Conservation (phyloP, 2,797 vertebrate species). For the Hypotaenidia okinawae region DNA sequence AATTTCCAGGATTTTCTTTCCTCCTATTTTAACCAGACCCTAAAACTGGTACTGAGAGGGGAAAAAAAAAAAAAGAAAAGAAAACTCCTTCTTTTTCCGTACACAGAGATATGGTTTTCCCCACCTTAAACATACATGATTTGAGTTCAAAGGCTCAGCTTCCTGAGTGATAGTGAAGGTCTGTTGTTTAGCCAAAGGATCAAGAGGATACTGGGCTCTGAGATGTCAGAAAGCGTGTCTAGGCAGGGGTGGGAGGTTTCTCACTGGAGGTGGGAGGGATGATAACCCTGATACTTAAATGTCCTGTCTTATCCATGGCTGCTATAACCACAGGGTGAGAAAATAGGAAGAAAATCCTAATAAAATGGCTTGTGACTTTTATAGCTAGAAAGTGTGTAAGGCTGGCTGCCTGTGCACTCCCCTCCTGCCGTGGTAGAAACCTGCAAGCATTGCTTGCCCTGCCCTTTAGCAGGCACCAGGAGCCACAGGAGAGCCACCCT, state of each 20-base stretch:
- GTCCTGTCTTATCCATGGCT: neutral
- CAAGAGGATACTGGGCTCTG: slow-evolving; percentile 61
- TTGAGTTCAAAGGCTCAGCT: slow-evolving; percentile 68
- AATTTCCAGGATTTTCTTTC: slow-evolving; percentile 17
- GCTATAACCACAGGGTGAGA: neutral
- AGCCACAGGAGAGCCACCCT: neutral
- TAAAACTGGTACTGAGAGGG: neutral
- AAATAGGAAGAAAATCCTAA: neutral
- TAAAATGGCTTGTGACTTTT: neutral
- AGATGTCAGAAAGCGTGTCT: slow-evolving; percentile 41
- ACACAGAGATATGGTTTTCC: slow-evolving; percentile 65
- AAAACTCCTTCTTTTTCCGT: neutral
- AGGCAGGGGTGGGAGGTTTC: slow-evolving; percentile 55
- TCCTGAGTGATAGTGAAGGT: slow-evolving; percentile 64
- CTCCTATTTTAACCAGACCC: neutral
- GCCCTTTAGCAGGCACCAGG: neutral
- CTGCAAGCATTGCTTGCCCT: neutral
- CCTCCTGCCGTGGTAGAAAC: neutral
- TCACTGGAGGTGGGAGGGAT: neutral
- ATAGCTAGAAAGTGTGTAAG: fast-evolving
- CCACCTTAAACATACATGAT: slow-evolving; percentile 70
- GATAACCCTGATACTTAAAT: slow-evolving; percentile 2
- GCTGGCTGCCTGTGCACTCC: neutral
- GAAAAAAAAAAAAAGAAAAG: neutral
- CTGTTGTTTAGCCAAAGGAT: slow-evolving; percentile 70